phyloP scores from a whole-genome alignment of 1,140 invertebrate genomes.

The Camponotus vicinus region DNA sequence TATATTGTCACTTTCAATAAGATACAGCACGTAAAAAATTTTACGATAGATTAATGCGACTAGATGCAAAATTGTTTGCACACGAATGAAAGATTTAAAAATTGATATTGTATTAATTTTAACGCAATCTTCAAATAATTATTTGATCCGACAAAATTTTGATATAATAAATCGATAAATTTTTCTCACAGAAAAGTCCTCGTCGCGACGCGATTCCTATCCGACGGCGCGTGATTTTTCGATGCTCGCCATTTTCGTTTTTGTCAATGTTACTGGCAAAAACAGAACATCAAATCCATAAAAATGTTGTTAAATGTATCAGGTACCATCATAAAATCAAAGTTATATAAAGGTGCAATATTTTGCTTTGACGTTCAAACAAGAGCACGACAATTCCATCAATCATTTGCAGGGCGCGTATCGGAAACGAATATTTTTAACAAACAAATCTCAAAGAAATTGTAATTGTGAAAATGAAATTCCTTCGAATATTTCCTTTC shows the following conservation, averaged over 20 bases:
- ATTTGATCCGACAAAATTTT: too few species aligned
- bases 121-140: background rate
- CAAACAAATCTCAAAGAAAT: constrained; percentile 35
- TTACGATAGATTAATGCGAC: background rate
- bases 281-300: constrained; percentile 9
- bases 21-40: background rate
- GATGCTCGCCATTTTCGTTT: background rate
- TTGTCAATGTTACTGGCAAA: constrained; percentile 25
- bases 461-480: constrained; percentile 28
- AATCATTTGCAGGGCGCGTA: constrained; percentile 30
- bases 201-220: constrained; percentile 25
- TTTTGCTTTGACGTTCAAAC: constrained; percentile 15
- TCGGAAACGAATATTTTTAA: constrained; percentile 38
- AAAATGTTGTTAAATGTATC: constrained; percentile 14
- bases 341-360: background rate
- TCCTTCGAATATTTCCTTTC: background rate
- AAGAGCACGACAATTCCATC: constrained; percentile 35
- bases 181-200: background rate
- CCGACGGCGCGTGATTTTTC: constrained; percentile 61
- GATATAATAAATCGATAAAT: background rate
- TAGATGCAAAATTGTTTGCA: background rate
- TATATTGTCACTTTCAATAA: background rate
- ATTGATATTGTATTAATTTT: background rate
- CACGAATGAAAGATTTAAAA: background rate
- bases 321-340: constrained; percentile 35